Percentiles rank a stretch among this genome's conserved stretches.
Evolutionary conservation across 1,140 invertebrate species (phyloP).

Genomic region (Lepeophtheirus salmonis): DNA sequence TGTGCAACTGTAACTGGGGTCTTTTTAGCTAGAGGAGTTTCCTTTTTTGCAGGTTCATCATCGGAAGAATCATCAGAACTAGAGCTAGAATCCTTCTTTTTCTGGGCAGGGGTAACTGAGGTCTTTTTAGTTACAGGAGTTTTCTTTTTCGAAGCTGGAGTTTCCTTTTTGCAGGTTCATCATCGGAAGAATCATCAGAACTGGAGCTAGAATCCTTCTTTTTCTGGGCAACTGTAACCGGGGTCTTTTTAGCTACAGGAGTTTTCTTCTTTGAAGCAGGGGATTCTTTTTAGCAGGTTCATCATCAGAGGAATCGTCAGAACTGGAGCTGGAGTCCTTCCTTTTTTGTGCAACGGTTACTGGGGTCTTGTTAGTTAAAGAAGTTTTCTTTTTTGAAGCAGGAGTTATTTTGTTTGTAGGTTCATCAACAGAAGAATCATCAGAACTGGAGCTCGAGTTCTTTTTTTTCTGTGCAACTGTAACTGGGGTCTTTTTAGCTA

Average conservation of each 20-base stretch:
- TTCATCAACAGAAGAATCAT: background rate
- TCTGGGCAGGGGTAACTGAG: background rate
- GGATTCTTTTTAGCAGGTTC: background rate
- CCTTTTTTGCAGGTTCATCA: background rate
- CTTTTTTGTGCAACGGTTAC: too few relatives aligned
- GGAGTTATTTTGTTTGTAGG: background rate
- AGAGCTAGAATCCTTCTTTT: constrained; percentile 1
- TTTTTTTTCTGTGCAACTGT: background rate
- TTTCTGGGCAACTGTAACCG: background rate
- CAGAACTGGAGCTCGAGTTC: background rate
- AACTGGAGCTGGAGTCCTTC: too few relatives aligned
- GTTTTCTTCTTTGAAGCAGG: too few relatives aligned
- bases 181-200: background rate
- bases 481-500: background rate
- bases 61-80: background rate
- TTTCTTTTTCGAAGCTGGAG: background rate
- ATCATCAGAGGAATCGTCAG: background rate
- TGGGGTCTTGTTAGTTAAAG: too few relatives aligned
- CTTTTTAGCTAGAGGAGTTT: background rate
- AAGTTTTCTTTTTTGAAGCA: background rate
- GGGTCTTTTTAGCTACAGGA: background rate
- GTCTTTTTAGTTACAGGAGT: background rate
- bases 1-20: background rate
- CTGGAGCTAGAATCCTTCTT: too few relatives aligned
- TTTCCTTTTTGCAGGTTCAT: background rate